These are phyloP conservation scores for Acanthis flammea DNA, from an alignment of 2,797 vertebrate genomes.

Conservation along the genomic window DNA sequence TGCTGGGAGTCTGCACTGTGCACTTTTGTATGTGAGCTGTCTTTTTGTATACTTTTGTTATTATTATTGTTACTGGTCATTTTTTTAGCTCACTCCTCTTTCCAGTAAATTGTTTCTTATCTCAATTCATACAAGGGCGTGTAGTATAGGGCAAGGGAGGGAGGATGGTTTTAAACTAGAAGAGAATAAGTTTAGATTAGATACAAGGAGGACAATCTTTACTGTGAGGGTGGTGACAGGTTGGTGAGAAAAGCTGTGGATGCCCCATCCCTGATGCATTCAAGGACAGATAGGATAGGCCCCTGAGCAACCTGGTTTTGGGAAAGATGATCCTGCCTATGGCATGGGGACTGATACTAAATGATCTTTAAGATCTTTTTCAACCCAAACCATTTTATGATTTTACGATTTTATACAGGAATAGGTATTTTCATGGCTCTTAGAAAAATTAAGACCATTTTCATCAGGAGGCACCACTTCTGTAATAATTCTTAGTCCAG, in stretches of 20 bases:
- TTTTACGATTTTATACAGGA: background rate
- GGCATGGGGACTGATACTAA: background rate
- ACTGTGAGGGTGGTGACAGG: background rate
- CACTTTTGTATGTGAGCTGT: background rate
- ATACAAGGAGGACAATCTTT: background rate
- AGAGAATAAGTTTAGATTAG: background rate
- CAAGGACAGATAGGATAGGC: background rate
- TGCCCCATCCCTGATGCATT: background rate
- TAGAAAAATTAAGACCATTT: background rate
- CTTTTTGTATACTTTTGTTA: background rate
- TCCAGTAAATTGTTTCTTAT: background rate
- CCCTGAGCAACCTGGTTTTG: background rate
- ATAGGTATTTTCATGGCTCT: background rate
- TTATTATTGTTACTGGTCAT: background rate
- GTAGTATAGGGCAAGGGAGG: background rate
- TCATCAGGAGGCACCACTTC: background rate
- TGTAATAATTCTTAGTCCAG: background rate
- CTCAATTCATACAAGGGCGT: background rate
- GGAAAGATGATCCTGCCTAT: background rate
- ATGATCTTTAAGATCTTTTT: background rate
- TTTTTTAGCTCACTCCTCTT: background rate
- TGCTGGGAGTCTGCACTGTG: rapidly evolving
- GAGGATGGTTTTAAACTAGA: background rate
- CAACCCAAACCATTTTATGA: background rate
- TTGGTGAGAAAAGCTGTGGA: background rate